phyloP scores from a whole-genome alignment of 2,797 vertebrate genomes.

The Anguilla marmorata region DNA sequence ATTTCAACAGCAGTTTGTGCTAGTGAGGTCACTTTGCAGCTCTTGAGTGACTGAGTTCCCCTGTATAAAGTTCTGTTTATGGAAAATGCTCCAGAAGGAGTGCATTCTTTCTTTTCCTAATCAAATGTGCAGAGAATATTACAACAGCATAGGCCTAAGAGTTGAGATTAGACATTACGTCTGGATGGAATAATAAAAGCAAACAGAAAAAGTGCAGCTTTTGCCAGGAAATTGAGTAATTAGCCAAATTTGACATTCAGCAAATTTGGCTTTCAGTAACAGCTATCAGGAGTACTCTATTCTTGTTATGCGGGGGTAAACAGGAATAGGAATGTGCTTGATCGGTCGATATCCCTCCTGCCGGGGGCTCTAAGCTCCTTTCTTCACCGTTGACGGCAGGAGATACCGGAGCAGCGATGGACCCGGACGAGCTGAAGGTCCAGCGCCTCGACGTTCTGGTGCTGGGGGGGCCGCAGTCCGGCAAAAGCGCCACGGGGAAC shows the following conservation, averaged over 20 bases:
- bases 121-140: background rate
- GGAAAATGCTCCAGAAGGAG: background rate
- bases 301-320: background rate
- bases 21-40: background rate
- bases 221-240: background rate
- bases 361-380: background rate
- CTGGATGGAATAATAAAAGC: background rate
- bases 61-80: background rate
- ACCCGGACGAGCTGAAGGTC: conserved; percentile 23
- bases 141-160: background rate
- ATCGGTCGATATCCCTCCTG: background rate
- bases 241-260: background rate
- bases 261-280: background rate
- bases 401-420: background rate
- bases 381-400: background rate
- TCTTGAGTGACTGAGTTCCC: background rate
- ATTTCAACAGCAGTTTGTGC: background rate
- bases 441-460: conserved; percentile 74
- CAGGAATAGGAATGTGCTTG: background rate
- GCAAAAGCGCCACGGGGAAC: conserved; percentile 82
- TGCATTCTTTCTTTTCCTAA: background rate
- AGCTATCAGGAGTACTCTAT: background rate
- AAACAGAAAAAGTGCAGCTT: background rate
- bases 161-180: background rate
- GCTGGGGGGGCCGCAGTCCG: conserved; percentile 76